Evolutionary conservation across 2,797 vertebrate species (phyloP).

Genomic region (Phalloptychus januarius): DNA sequence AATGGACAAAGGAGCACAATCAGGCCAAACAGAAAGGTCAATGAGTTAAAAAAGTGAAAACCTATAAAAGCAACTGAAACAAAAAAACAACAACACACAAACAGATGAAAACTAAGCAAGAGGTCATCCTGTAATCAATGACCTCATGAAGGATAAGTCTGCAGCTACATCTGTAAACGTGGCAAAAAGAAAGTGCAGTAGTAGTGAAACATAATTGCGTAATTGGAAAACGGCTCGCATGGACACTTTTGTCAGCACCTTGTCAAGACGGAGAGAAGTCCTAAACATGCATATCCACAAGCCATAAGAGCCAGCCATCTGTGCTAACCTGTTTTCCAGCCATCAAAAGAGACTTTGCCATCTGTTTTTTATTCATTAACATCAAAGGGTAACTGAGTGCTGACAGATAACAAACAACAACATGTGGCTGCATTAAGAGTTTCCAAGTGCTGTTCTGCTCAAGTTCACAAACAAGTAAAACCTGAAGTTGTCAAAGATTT

Average conservation of each 20-base stretch:
- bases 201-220: constrained; percentile 42
- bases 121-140: background rate
- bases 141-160: background rate
- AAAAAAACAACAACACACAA: background rate
- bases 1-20: background rate
- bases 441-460: background rate
- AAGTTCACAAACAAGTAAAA: constrained; percentile 6
- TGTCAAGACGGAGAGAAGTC: constrained; percentile 32
- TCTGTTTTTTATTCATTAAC: constrained; percentile 11
- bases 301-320: constrained; percentile 43
- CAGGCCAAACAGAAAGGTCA: background rate
- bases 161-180: background rate
- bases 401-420: constrained; percentile 13
- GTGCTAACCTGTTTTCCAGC: constrained; percentile 35
- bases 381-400: constrained; percentile 11
- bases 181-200: constrained; percentile 16
- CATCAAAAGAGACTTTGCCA: constrained; percentile 28
- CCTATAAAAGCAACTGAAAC: background rate
- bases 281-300: constrained; percentile 15
- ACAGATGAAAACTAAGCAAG: background rate
- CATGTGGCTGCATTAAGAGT: background rate
- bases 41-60: background rate
- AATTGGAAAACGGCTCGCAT: constrained; percentile 50
- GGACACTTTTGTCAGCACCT: constrained; percentile 59
- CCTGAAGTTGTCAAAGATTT: background rate